Percentiles rank a stretch among this genome's conserved stretches.
Conservation (phyloP, 2,888 invertebrate species). For the Drosophila limbata region DNA sequence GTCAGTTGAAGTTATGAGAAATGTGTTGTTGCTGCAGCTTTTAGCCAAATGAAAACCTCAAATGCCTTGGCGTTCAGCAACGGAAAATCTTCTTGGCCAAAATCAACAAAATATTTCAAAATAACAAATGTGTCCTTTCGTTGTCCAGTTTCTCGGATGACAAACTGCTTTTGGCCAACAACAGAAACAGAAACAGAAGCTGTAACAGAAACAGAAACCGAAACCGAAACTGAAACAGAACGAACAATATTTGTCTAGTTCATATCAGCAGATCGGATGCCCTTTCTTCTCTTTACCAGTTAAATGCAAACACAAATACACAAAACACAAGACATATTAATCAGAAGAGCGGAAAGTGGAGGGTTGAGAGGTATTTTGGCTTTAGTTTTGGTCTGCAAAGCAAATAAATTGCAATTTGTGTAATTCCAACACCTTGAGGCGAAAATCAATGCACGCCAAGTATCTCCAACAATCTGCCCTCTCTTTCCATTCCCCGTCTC, state of each 20-base stretch:
- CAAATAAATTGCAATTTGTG: constrained; percentile 81
- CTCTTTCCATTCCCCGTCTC: background rate
- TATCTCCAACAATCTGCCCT: constrained; percentile 14
- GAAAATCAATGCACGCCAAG: constrained; percentile 64
- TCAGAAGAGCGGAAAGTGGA: constrained; percentile 41
- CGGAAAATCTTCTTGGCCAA: constrained; percentile 63
- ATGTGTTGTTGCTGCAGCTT: constrained; percentile 49
- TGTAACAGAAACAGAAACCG: constrained; percentile 26
- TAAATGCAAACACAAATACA: constrained; percentile 68
- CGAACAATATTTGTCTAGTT: constrained; percentile 76
- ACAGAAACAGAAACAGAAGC: constrained; percentile 5
- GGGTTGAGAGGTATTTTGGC: constrained; percentile 38
- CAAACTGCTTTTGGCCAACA: constrained; percentile 66
- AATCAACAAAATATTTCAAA: constrained; percentile 81
- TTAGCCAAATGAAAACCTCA: constrained; percentile 78
- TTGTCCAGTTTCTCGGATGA: constrained; percentile 56
- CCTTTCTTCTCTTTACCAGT: constrained; percentile 42
- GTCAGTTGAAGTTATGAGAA: constrained; percentile 58
- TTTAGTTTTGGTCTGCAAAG: constrained; percentile 68
- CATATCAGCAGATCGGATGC: constrained; percentile 54
- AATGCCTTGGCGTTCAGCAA: constrained; percentile 50
- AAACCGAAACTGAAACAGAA: constrained; percentile 28
- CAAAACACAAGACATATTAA: constrained; percentile 65
- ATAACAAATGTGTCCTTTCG: constrained; percentile 77
- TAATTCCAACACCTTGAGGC: constrained; percentile 79